Percentiles rank a stretch among this genome's conserved stretches.
These are phyloP conservation scores for Lepidonotus clava DNA, from an alignment of 2,888 invertebrate genomes.

Conservation along the genomic window DNA sequence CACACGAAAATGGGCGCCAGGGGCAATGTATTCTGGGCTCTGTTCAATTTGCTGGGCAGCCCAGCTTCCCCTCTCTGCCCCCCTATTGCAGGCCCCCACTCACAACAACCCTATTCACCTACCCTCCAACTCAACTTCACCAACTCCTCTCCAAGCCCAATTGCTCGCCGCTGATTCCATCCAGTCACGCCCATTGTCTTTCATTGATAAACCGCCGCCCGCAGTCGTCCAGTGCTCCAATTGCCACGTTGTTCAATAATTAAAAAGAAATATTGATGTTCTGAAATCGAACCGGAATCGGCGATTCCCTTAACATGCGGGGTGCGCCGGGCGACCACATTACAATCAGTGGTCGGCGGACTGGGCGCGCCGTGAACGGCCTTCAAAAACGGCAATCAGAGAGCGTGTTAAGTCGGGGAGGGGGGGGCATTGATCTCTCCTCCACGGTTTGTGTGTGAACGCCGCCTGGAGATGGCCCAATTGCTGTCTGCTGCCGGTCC, in stretches of 20 bases:
- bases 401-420: neutral
- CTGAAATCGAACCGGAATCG: neutral
- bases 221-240: neutral
- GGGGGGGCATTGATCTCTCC: neutral
- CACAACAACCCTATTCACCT: neutral
- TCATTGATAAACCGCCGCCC: neutral
- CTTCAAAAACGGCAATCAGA: conserved; percentile 6
- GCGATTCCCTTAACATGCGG: neutral
- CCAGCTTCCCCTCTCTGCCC: neutral
- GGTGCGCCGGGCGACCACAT: neutral
- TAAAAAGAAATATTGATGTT: conserved; percentile 13
- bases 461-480: neutral
- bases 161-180: neutral
- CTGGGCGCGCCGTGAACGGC: too few relatives aligned
- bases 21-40: neutral
- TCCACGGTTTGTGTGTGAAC: neutral
- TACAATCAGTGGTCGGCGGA: too few relatives aligned
- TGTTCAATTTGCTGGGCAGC: neutral
- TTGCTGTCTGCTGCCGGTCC: neutral
- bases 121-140: neutral
- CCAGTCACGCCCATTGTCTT: neutral
- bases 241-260: neutral
- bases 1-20: neutral
- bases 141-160: neutral
- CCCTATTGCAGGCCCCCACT: neutral